Conservation (phyloP, 37 sponge, comb jelly and placozoan genomes). For the Ephydatia muelleri region DNA sequence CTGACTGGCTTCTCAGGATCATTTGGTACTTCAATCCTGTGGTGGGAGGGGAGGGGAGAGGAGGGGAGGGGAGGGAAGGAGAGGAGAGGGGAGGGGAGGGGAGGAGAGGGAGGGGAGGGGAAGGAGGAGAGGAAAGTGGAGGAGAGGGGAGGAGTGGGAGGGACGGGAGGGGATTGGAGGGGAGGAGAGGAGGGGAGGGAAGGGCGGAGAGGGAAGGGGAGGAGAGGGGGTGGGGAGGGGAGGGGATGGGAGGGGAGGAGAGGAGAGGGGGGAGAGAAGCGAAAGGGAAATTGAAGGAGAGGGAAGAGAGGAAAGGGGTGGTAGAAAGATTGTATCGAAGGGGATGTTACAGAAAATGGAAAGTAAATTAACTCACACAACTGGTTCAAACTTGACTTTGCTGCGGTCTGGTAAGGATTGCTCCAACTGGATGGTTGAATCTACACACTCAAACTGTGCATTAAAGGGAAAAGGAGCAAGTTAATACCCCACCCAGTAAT, state of each 20-base stretch:
- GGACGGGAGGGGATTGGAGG: background rate
- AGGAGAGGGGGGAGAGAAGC: background rate
- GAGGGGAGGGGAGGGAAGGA: background rate
- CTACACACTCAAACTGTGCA: constrained; percentile 64
- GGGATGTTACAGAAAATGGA: no score
- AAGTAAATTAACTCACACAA: constrained; percentile 45
- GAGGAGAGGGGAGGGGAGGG: background rate
- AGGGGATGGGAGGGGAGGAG: background rate
- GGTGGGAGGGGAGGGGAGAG: background rate
- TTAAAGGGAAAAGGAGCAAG: background rate
- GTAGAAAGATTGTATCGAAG: no score
- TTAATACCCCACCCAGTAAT: background rate
- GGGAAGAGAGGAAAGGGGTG: constrained; percentile 2
- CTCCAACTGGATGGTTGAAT: constrained; percentile 59
- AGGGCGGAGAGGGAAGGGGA: no score
- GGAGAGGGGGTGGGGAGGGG: background rate
- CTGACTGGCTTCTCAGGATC: constrained; percentile 43
- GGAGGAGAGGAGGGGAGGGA: background rate
- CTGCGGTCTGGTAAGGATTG: constrained; percentile 77
- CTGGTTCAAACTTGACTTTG: constrained; percentile 58
- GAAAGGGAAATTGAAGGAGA: background rate
- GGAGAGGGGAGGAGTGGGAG: background rate
- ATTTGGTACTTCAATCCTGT: constrained; percentile 52
- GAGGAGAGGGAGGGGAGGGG: background rate
- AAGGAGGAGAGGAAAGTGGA: background rate